phyloP scores from a whole-genome alignment of 2,797 vertebrate genomes.

The Semaprochilodus insignis region DNA sequence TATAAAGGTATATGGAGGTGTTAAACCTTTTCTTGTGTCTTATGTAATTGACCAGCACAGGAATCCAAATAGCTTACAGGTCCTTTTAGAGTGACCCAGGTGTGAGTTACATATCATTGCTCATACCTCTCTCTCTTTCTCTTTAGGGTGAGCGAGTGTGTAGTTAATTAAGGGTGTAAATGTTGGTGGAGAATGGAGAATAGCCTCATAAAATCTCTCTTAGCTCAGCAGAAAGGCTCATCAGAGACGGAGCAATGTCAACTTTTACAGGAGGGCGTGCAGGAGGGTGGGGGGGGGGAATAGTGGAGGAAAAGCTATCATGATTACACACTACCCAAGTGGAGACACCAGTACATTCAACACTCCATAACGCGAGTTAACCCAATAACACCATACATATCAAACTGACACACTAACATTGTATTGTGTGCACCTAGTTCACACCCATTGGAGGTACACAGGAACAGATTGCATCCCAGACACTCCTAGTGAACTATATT shows the following conservation, averaged over 20 bases:
- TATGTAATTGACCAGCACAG: neutral
- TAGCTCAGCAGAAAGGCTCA: slow-evolving; percentile 92
- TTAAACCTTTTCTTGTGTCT: neutral
- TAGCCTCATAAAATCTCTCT: slow-evolving; percentile 86
- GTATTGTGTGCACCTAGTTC: no score
- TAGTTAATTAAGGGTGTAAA: slow-evolving; percentile 92
- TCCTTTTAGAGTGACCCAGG: slow-evolving; percentile 2
- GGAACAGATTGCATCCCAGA: no score
- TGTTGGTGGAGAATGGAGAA: slow-evolving; percentile 83
- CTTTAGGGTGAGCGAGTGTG: slow-evolving; percentile 87
- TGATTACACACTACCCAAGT: neutral
- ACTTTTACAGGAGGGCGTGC: slow-evolving; percentile 78
- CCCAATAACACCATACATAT: no score
- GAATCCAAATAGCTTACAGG: neutral
- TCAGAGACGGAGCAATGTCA: slow-evolving; percentile 84
- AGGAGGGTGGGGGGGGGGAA: neutral
- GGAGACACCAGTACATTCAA: neutral
- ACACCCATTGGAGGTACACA: no score
- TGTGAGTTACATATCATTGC: neutral
- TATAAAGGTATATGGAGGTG: neutral
- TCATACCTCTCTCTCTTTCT: slow-evolving; percentile 2
- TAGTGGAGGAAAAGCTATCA: neutral
- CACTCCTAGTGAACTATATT: no score
- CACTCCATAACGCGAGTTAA: slow-evolving; percentile 4
- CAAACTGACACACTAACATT: no score